A percentile compares a stretch with the other conserved stretches of the same genome.
Evolutionary conservation across 2,888 invertebrate species (phyloP).

Genomic region (Xylocampa areola): DNA sequence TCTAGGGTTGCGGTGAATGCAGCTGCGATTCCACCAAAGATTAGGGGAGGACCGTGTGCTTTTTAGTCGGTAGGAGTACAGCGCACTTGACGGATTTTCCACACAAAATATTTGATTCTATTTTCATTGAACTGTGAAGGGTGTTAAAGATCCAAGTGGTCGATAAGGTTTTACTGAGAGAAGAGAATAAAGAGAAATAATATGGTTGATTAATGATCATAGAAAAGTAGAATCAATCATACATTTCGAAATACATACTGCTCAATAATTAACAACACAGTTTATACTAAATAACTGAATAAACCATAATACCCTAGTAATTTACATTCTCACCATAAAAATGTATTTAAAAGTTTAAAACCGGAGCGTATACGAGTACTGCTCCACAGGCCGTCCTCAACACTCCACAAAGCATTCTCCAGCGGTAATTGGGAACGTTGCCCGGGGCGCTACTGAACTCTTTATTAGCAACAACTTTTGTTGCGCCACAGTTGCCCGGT

Average conservation of each 20-base stretch:
- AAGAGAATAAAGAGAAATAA: too few species aligned
- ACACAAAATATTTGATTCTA: too few species aligned
- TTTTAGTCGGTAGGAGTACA: too few species aligned
- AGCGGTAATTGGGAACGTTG: conserved; percentile 54
- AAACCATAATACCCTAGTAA: neutral
- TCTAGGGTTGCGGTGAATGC: too few species aligned
- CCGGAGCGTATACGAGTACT: conserved; percentile 13
- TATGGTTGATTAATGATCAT: too few species aligned
- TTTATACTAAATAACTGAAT: neutral
- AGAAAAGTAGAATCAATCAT: too few species aligned
- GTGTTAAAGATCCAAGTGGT: too few species aligned
- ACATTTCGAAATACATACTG: neutral
- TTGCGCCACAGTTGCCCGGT: conserved; percentile 25
- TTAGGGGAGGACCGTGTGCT: too few species aligned
- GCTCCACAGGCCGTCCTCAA: conserved; percentile 21
- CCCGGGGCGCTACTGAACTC: conserved; percentile 48
- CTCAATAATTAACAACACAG: neutral
- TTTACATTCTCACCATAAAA: conserved; percentile 14
- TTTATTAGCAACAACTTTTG: conserved; percentile 26
- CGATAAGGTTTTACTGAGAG: too few species aligned
- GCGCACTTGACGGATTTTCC: too few species aligned
- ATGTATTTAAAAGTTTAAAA: conserved; percentile 28
- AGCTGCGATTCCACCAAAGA: too few species aligned
- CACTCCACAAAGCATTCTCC: conserved; percentile 46
- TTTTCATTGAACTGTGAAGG: too few species aligned